These are phyloP conservation scores for Channallabes apus DNA, from an alignment of 2,797 vertebrate genomes.

Conservation along the genomic window DNA sequence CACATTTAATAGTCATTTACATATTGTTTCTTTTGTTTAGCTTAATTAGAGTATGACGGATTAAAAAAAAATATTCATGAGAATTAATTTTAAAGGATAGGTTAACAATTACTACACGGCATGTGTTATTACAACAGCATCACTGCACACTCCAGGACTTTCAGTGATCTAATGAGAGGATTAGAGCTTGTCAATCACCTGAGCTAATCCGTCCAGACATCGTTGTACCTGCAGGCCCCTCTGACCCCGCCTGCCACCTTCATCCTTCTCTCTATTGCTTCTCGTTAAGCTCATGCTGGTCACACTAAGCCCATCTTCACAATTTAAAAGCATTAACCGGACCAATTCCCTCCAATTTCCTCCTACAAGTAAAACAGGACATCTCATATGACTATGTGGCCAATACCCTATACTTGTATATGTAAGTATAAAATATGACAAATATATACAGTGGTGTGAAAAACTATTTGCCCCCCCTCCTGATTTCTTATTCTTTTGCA, in stretches of 20 bases:
- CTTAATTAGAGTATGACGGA: neutral
- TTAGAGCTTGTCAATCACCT: conserved; percentile 44
- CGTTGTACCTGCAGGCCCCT: conserved; percentile 62
- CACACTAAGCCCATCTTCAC: conserved; percentile 28
- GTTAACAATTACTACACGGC: neutral
- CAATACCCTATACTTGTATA: neutral
- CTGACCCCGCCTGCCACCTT: conserved; percentile 12
- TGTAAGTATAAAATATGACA: neutral
- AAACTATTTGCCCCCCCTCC: too few species aligned
- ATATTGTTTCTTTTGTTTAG: neutral
- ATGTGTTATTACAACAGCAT: conserved; percentile 21
- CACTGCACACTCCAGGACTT: conserved; percentile 14
- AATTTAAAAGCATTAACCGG: conserved; percentile 22
- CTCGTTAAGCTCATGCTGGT: conserved; percentile 38
- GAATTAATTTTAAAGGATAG: neutral
- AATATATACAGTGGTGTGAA: too few species aligned
- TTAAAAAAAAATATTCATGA: neutral
- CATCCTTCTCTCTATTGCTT: conserved; percentile 1
- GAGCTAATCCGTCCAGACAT: conserved; percentile 39
- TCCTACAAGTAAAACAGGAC: conserved; percentile 2
- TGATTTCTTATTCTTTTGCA: too few species aligned
- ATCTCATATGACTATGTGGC: neutral
- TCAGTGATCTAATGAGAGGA: conserved; percentile 40
- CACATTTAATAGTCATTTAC: neutral
- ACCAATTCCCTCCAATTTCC: neutral